Percentiles rank a stretch among this genome's conserved stretches.
Conservation (phyloP, 1,140 invertebrate species). For the Paraescarpia echinospica region DNA sequence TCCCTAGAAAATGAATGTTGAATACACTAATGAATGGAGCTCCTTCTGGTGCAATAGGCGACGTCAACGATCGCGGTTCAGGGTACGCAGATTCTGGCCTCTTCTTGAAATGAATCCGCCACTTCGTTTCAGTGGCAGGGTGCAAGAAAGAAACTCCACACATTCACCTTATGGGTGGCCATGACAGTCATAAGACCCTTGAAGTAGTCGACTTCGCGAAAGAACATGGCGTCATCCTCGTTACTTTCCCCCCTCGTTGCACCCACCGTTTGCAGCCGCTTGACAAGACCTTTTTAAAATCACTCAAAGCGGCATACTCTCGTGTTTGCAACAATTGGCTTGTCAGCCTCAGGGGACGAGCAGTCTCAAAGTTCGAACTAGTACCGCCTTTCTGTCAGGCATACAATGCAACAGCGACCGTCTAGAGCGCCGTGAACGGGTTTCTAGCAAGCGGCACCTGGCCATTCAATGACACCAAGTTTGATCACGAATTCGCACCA, state of each 20-base stretch:
- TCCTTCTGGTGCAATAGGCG: slow-evolving; percentile 19
- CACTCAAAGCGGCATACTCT: slow-evolving; percentile 31
- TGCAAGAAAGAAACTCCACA: slow-evolving; percentile 21
- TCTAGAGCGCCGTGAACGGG: not conserved
- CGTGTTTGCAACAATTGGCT: slow-evolving; percentile 42
- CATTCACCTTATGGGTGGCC: slow-evolving; percentile 33
- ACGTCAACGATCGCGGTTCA: slow-evolving; percentile 17
- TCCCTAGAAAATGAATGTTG: slow-evolving; percentile 22
- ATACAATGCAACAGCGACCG: not conserved
- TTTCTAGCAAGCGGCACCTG: not conserved
- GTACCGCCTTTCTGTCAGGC: not conserved
- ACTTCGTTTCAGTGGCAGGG: slow-evolving; percentile 19
- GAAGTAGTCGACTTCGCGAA: slow-evolving; percentile 23
- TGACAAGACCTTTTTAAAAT: slow-evolving; percentile 25
- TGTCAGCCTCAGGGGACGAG: no score
- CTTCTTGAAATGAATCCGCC: slow-evolving; percentile 27
- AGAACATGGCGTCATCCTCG: slow-evolving; percentile 31
- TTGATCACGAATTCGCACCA: not conserved
- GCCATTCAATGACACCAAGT: not conserved
- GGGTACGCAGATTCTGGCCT: not conserved
- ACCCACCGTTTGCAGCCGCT: slow-evolving; percentile 31
- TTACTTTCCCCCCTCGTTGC: slow-evolving; percentile 11
- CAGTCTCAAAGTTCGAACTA: not conserved
- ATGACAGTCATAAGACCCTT: slow-evolving; percentile 35
- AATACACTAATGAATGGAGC: slow-evolving; percentile 25